Base-by-base conservation (phyloP, 2,888 invertebrate species). In the Stenchaetothrips biformis region DNA sequence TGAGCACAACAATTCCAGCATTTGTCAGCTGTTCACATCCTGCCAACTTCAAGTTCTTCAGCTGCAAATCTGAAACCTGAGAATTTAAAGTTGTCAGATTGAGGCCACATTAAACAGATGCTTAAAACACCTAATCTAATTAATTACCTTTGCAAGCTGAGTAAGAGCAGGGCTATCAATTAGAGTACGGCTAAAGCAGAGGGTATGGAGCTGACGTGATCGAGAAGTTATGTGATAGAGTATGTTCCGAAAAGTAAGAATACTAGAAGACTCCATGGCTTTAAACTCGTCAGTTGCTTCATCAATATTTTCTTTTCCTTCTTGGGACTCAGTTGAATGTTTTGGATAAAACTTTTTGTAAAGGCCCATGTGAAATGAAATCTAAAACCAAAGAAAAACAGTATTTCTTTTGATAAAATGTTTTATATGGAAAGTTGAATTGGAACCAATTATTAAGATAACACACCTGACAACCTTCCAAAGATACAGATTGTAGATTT, bases 161-260 rank as follows among this genome's bases (percentile, higher is more conserved):
- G 89, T 87, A 47, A 94, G 86, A 16, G 92, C 90, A 27, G 88
- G 86, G 78, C 92, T 91, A 85, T 92, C 92, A 82, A 94, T 91
- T 0, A 92, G 86, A 1, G 93, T 94, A 81, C 89, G 88, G 81
- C 92, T 92, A 82, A 94, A 90, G 83, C 91, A 88, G 47, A 94
- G 85, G 11, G 88, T 88, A 83, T 90, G 92, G 25, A 94, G 87
- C 59, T 87, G 87, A 67, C 86, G 84, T 7, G 90, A 89, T 84
- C 90, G 90, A 1, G 87, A 86, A 79, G 86, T 86, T 78, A 93
- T 87, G 82, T 90, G 90, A 82, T 89, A 88, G 78, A 91, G 85
- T 49, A 94, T 87, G 84, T 91, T 92, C 83, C 89, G 89, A 84
- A 93, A 94, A 62, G 94, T 93, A 48, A 94, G 85, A 3, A 94